Conservation (phyloP, 2,113 vertebrate species). For the Oceanodroma tethys region DNA sequence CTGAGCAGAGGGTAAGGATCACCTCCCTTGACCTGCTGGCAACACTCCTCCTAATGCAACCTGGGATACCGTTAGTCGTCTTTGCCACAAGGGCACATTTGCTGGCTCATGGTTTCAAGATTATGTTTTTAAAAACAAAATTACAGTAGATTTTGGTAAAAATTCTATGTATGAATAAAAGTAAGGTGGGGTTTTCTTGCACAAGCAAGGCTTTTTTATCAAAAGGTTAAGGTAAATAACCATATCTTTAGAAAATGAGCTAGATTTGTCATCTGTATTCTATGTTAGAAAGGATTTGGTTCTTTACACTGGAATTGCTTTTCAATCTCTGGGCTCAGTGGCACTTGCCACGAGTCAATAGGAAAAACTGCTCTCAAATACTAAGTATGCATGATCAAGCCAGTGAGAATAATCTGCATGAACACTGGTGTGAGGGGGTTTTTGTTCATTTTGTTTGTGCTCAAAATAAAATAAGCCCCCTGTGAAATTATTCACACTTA, state of each 20-base stretch:
- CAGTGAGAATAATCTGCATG: neutral
- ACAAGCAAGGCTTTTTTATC: neutral
- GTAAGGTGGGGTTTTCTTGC: fast-evolving
- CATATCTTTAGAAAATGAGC: neutral
- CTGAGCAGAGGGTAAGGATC: neutral
- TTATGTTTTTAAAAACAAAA: neutral
- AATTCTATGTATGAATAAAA: neutral
- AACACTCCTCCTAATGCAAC: neutral
- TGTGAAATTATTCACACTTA: neutral
- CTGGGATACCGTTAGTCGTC: fast-evolving
- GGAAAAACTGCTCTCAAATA: neutral
- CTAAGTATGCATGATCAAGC: neutral
- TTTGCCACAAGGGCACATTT: neutral
- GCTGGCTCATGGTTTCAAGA: neutral
- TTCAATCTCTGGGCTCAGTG: neutral
- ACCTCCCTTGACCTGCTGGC: neutral
- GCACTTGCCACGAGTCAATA: neutral
- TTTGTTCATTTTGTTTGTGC: neutral
- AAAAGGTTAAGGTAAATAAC: neutral
- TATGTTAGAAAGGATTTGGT: neutral
- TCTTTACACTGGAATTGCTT: neutral
- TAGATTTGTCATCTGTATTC: neutral
- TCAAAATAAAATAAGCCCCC: neutral
- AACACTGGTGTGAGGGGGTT: fast-evolving
- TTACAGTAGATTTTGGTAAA: neutral